phyloP scores from a whole-genome alignment of 2,797 vertebrate species.

The Rhadinocentrus ornatus region DNA sequence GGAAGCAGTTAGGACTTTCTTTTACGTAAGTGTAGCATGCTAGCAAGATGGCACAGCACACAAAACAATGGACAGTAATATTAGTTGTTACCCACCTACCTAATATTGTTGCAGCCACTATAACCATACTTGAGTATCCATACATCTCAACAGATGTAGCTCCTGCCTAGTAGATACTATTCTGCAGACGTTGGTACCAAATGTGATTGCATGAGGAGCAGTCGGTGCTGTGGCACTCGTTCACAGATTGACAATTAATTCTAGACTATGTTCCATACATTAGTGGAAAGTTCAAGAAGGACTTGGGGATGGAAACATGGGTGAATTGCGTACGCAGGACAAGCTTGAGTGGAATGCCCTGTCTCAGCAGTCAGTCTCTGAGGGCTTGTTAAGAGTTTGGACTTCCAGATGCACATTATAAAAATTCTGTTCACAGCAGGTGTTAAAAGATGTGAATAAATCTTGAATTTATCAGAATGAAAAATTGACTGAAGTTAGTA shows the following conservation, averaged over 20 bases:
- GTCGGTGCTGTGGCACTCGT: conserved; percentile 67
- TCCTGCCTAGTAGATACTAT: too few species aligned
- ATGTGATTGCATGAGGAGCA: conserved; percentile 82
- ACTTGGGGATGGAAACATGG: conserved; percentile 33
- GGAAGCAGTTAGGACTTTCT: neutral
- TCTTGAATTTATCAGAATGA: too few species aligned
- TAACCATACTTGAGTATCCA: neutral
- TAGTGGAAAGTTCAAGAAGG: conserved; percentile 85
- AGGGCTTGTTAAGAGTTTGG: conserved; percentile 46
- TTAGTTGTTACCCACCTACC: too few species aligned
- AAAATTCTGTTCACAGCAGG: too few species aligned
- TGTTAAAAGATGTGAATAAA: too few species aligned
- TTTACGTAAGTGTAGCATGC: neutral
- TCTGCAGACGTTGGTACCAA: conserved; percentile 80
- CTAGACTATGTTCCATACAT: conserved; percentile 93
- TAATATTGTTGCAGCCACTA: neutral
- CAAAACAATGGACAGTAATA: neutral
- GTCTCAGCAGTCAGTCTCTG: conserved; percentile 38
- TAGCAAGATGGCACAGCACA: neutral
- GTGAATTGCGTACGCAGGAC: conserved; percentile 37
- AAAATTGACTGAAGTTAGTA: too few species aligned
- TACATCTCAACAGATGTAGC: too few species aligned
- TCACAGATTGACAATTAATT: conserved; percentile 91
- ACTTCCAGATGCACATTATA: too few species aligned
- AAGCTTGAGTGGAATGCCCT: conserved; percentile 48